These are phyloP conservation scores for Anguilla japonica DNA, from an alignment of 2,113 vertebrate genomes.

Conservation along the genomic window DNA sequence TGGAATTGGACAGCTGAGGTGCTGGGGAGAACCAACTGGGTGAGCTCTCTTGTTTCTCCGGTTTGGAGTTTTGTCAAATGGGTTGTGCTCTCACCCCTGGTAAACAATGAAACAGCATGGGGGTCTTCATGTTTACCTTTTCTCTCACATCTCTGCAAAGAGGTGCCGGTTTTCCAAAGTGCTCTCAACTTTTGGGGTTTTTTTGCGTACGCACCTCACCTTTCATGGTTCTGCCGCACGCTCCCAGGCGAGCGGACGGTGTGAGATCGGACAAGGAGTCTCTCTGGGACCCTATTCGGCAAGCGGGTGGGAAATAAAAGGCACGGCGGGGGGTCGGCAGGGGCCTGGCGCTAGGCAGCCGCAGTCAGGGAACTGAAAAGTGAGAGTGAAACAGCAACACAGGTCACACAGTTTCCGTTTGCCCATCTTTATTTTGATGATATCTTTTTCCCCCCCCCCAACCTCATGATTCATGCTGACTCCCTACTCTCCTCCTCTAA, in stretches of 20 bases:
- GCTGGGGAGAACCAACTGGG: slow-evolving; percentile 23
- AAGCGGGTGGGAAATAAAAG: slow-evolving; percentile 55
- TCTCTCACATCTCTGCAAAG: slow-evolving; percentile 49
- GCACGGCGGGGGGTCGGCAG: slow-evolving; percentile 35
- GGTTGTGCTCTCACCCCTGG: slow-evolving; percentile 34
- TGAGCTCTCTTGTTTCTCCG: slow-evolving; percentile 28
- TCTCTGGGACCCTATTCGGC: slow-evolving; percentile 52
- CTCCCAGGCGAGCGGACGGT: slow-evolving; percentile 48
- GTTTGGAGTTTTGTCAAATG: slow-evolving; percentile 40
- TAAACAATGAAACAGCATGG: slow-evolving; percentile 66
- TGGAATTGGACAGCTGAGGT: slow-evolving; percentile 7
- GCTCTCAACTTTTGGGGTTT: slow-evolving; percentile 41
- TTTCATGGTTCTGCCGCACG: slow-evolving; percentile 40
- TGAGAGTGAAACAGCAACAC: slow-evolving; percentile 35
- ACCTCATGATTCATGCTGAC: background rate
- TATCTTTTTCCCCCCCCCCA: background rate
- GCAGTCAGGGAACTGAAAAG: slow-evolving; percentile 7
- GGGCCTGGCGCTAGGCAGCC: slow-evolving; percentile 39
- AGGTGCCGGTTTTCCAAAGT: slow-evolving; percentile 63
- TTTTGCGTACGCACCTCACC: slow-evolving; percentile 12
- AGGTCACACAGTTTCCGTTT: slow-evolving; percentile 41
- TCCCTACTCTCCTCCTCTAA: background rate
- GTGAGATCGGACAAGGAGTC: slow-evolving; percentile 65
- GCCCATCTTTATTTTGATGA: slow-evolving; percentile 9
- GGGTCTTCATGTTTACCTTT: slow-evolving; percentile 61